phyloP scores from a whole-genome alignment of 2,113 vertebrate genomes.

The Aspidoscelis tigris region DNA sequence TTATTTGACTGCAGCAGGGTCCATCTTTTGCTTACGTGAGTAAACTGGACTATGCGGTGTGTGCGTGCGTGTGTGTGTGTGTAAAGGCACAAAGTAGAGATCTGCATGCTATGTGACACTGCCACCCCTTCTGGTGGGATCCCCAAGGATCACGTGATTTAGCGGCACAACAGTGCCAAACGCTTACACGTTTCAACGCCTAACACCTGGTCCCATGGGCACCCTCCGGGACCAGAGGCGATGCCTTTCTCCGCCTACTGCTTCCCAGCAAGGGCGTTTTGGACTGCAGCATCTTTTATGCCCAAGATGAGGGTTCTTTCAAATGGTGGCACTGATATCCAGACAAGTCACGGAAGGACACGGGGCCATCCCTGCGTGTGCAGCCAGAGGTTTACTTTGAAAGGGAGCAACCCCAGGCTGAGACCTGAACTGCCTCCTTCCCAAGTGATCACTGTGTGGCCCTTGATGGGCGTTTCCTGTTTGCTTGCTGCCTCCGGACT shows the following conservation, averaged over 20 bases:
- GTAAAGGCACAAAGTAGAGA: slow-evolving; percentile 81
- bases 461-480: too few species aligned
- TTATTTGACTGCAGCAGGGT: slow-evolving; percentile 83
- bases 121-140: slow-evolving; percentile 32
- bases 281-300: background rate
- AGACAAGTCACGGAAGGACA: slow-evolving; percentile 60
- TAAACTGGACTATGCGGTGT: slow-evolving; percentile 80
- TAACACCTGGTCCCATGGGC: slow-evolving; percentile 29
- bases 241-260: background rate
- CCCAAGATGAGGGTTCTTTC: slow-evolving; percentile 31
- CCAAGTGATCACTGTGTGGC: slow-evolving; percentile 58
- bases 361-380: slow-evolving; percentile 41
- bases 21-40: slow-evolving; percentile 91
- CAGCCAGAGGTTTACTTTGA: slow-evolving; percentile 24
- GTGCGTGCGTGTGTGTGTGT: background rate
- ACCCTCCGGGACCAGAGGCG: background rate
- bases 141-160: slow-evolving; percentile 44
- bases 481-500: background rate
- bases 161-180: slow-evolving; percentile 59
- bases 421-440: slow-evolving; percentile 49
- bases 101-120: slow-evolving; percentile 87
- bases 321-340: slow-evolving; percentile 41
- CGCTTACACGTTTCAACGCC: slow-evolving; percentile 44
- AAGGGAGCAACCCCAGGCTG: slow-evolving; percentile 30
- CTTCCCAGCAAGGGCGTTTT: background rate